Evolutionary conservation across 2,888 invertebrate species (phyloP).

Genomic region (Pemphredon lugubris): DNA sequence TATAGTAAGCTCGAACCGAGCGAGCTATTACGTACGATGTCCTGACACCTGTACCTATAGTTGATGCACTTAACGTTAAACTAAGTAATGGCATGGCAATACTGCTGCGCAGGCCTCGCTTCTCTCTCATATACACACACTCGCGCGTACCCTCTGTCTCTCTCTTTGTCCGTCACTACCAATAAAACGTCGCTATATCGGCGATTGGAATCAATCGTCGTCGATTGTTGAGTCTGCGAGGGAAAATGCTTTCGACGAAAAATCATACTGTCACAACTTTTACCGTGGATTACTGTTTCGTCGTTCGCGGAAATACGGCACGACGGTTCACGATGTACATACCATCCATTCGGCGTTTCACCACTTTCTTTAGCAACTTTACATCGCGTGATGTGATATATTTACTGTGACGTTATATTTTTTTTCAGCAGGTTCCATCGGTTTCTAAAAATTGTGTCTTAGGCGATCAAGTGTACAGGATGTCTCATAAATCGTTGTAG

Average conservation of each 20-base stretch:
- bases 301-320: too few species aligned
- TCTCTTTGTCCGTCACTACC: slow-evolving; percentile 29
- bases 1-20: slow-evolving; percentile 28
- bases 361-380: too few species aligned
- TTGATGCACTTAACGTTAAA: slow-evolving; percentile 66
- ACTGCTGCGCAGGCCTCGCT: slow-evolving; percentile 27
- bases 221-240: slow-evolving; percentile 18
- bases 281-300: slow-evolving; percentile 26
- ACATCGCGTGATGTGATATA: too few species aligned
- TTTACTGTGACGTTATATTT: too few species aligned
- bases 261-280: slow-evolving; percentile 50
- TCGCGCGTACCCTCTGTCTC: too few species aligned
- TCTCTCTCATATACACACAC: slow-evolving; percentile 17
- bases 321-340: too few species aligned
- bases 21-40: slow-evolving; percentile 56
- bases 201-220: slow-evolving; percentile 63
- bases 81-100: slow-evolving; percentile 59
- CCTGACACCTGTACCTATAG: slow-evolving; percentile 54
- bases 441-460: too few species aligned
- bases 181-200: slow-evolving; percentile 43
- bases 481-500: too few species aligned
- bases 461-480: too few species aligned
- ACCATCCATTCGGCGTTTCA: too few species aligned
- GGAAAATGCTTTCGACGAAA: slow-evolving; percentile 28
- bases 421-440: too few species aligned